Base-by-base conservation (phyloP, 53 echinoderm and acorn worm genomes). In the Holothuria leucospilota region DNA sequence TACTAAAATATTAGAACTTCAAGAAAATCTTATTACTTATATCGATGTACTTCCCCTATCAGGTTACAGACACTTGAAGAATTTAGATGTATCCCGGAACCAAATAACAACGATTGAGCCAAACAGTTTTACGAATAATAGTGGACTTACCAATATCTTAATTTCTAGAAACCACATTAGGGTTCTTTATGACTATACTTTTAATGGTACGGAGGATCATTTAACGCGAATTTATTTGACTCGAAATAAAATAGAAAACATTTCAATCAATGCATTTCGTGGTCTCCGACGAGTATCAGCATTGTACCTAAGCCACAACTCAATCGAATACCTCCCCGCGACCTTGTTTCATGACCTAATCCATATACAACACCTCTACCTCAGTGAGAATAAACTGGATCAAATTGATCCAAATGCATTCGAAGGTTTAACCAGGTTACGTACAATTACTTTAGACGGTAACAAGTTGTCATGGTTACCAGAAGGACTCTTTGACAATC, bases 191-290 rank as follows among this genome's bases (percentile, higher is more conserved):
- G 52, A 52, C 41, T 3, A 51, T 5, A 49, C 75, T 24, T 75
- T 75, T 46, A 25, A 15, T 26, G 75, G 51, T 2, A 21, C 24
- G 25, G 39, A 51, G 56, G 56, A 56, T 18, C 56, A 56, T 56
- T 70, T 70, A 70, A 39, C 70, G 9, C 13, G 20, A 34, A 34
- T 70, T 21, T 39, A 70, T 70, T 70, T 70, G 34, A 70, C 38
- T 70, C 39, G 34, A 70, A 70, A 70, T 39, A 8, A 70, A 41
- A 70, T 70, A 8, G n/a, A 13, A 20, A 41, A 70, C 20, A 70
- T 70, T 15, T 70, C 70, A 8, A 40, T 39, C 20, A 20, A 30
- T 39, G 40, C 41, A 12, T 34, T 70, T 4, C 41, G 70, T 10
- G 70, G 70, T 70, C 70, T 70, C 13, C 15, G 39, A 8, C 18